Base-by-base conservation (phyloP, 2,888 invertebrate species). In the Drosophila nr. fundita region DNA sequence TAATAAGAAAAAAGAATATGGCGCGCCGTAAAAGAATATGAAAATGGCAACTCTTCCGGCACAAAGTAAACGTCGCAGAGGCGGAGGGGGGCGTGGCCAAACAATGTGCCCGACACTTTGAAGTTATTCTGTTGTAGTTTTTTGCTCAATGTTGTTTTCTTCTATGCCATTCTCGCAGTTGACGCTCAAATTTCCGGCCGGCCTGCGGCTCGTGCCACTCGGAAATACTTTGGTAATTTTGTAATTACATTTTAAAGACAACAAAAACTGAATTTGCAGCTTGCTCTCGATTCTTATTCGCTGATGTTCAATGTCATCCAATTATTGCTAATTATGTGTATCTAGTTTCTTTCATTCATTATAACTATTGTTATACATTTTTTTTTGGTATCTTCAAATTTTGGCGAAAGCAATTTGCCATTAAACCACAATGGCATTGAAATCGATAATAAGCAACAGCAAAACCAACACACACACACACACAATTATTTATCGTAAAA, bases 31-130 rank as follows among this genome's bases (percentile, higher is more conserved):
- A 79, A 78, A 74, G 77, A 83, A 83, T 78, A 80, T 73, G 82
- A 82, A 89, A 86, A 89, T 82, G 76, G 85, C 79, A 82, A 86
- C 90, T 85, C 90, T 89, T 89, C 73, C 77, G 83, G 72, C 66
- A 42, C 61, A 70, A 54, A 30, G 57, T 45, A 21, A 40, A 21
- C 45, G 45, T 13, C 21, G 7, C 45, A 21, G 29, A 24, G 27
- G 29, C 15, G 2, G 34, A 30, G 45, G 24, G 34, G 8, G 49
- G 18, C 10, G 27, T 15, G 21, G 8, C 57, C 64, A 36, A 68
- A 85, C 76, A 85, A 82, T 74, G 70, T 61, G 50, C 60, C 62
- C 61, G 68, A 68, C 83, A 69, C 87, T 83, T 83, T 78, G 73
- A 79, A 75, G 76, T 70, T 72, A 64, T 73, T 73, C 71, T 68